Percentiles rank a stretch among this genome's conserved stretches.
Conservation (phyloP, 2,113 vertebrate genomes). For the Willisornis vidua region DNA sequence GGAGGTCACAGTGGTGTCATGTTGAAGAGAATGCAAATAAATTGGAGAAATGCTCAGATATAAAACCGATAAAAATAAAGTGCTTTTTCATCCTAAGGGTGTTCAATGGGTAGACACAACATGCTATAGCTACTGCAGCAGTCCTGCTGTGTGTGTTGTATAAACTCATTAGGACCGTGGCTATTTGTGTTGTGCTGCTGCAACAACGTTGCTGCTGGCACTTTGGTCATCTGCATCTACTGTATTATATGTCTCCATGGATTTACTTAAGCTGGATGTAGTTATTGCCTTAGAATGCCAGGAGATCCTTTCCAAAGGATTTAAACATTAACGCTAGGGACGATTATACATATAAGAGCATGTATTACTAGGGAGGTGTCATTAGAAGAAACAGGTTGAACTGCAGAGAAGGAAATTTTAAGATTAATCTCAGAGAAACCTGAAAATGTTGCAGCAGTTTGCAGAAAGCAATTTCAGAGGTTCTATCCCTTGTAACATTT, state of each 20-base stretch:
- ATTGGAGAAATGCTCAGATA: neutral
- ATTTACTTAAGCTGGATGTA: neutral
- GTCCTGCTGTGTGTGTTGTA: neutral
- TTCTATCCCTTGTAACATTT: neutral
- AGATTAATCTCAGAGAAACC: neutral
- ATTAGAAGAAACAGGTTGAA: conserved; percentile 27
- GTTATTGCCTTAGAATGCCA: neutral
- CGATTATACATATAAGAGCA: neutral
- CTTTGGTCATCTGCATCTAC: neutral
- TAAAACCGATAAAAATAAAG: neutral
- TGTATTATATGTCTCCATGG: neutral
- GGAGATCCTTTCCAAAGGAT: neutral
- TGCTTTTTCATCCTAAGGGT: neutral
- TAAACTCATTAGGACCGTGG: neutral
- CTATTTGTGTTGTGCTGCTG: neutral
- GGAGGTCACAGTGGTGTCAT: neutral
- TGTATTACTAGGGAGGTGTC: neutral
- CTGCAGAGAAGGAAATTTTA: neutral
- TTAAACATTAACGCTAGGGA: neutral
- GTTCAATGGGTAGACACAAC: neutral
- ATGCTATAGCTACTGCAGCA: neutral
- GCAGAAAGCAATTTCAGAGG: neutral
- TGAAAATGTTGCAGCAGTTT: neutral
- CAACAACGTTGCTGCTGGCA: neutral
- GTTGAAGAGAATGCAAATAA: neutral